These are phyloP conservation scores for Pyrgus malvae DNA, from an alignment of 2,888 invertebrate genomes.

Conservation along the genomic window DNA sequence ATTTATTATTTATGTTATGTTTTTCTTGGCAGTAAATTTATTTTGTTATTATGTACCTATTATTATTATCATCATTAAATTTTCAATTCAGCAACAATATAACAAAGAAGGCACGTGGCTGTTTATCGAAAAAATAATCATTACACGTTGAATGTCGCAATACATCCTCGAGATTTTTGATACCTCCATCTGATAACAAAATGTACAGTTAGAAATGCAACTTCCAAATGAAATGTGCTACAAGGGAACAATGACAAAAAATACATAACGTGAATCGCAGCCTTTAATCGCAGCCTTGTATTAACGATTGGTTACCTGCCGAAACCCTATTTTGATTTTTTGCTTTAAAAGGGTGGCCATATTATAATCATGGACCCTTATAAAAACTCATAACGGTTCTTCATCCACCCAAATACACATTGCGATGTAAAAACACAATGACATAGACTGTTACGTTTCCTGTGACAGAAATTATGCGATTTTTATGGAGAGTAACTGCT, in stretches of 20 bases:
- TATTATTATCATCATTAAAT: too few species aligned
- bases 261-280: conserved; percentile 59
- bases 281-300: conserved; percentile 64
- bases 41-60: too few species aligned
- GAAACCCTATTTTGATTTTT: conserved; percentile 55
- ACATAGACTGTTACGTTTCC: conserved; percentile 72
- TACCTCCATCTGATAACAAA: conserved; percentile 34
- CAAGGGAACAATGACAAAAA: conserved; percentile 52
- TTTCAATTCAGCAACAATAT: too few species aligned
- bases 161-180: conserved; percentile 18
- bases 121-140: conserved; percentile 10
- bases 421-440: conserved; percentile 72
- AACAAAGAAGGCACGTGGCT: background rate
- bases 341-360: conserved; percentile 68
- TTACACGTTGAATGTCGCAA: conserved; percentile 32
- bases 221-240: conserved; percentile 54
- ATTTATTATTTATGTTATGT: too few species aligned
- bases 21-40: too few species aligned
- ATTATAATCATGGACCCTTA: conserved; percentile 53
- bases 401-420: conserved; percentile 70
- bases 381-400: conserved; percentile 74
- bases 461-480: conserved; percentile 55
- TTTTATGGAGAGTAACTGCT: conserved; percentile 35
- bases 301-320: conserved; percentile 75
- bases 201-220: conserved; percentile 56